Base-by-base conservation (phyloP, 1,140 invertebrate species). In the Micrasema longulum region DNA sequence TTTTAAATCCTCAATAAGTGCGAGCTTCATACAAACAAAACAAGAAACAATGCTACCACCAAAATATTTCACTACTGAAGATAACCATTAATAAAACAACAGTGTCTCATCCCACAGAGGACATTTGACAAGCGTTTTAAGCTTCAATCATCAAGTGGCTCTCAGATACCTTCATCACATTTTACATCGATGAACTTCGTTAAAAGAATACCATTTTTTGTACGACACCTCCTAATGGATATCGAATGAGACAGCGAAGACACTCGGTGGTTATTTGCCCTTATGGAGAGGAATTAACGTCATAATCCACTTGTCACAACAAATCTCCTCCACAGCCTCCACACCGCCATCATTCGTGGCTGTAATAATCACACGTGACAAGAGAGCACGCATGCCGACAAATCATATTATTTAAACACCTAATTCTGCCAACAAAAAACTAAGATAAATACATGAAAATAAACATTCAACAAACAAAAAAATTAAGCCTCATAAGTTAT, bases 241-340 rank as follows among this genome's bases (percentile, higher is more conserved):
- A 64, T 64, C 60, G 60, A 64, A 64, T 16, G 43, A 22, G 60
- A 64, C 60, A 64, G 60, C 43, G 43, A 26, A 64, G 60, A 41
- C 60, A 64, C 23, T 16, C 22, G 43, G 38, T 62, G 57, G 47
- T 64, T 64, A 64, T 47, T 67, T 38, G 47, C 38, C 48, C 43
- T 69, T 62, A 41, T 26, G 48, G 47, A 36, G 36, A 69, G 35
- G 55, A 52, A 31, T 69, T 69, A 69, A 69, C 45, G 57, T 69
- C 68, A 60, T 69, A 69, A 69, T 69, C 66, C 68, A 69, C 53
- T 26, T 63, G 68, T 69, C 68, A 69, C 52, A 69, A 48, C 68
- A 53, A 14, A 68, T 68, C 36, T 68, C 14, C 38, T 22, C 36
- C 65, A 31, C 35, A 11, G 50, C 65, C 38, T 26, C 65, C 35